A percentile compares a stretch with the other conserved stretches of the same genome.
Conservation (phyloP, 2,888 invertebrate species). For the Heliconius ethilla region DNA sequence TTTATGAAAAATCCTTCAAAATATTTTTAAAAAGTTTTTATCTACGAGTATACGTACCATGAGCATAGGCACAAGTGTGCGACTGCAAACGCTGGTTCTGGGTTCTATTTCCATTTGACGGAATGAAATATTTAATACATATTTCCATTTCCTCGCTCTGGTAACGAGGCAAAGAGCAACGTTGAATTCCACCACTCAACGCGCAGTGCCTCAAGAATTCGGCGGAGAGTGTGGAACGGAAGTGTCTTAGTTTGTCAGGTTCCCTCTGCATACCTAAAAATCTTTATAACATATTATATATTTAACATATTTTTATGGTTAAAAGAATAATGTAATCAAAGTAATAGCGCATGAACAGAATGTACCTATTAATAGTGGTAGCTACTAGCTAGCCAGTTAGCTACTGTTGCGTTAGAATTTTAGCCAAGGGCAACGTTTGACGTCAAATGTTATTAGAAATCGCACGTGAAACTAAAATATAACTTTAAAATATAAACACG, state of each 20-base stretch:
- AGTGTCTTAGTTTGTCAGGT: too few species aligned
- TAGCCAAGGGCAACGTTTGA: conserved; percentile 11
- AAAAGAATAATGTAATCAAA: background rate
- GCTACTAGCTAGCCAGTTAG: background rate
- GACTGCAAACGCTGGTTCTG: too few species aligned
- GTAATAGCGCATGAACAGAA: background rate
- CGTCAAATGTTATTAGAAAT: conserved; percentile 8
- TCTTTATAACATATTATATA: background rate
- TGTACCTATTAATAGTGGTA: conserved; percentile 3
- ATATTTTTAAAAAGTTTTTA: background rate
- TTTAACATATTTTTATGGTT: background rate
- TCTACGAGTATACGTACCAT: too few species aligned
- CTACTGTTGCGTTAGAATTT: conserved; percentile 4
- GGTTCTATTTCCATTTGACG: too few species aligned
- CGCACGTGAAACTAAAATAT: background rate
- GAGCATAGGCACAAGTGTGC: too few species aligned
- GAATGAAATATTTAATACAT: too few species aligned
- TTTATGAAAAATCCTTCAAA: background rate
- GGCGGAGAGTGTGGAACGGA: too few species aligned
- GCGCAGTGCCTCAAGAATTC: too few species aligned
- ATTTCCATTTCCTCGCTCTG: too few species aligned
- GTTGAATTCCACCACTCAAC: too few species aligned
- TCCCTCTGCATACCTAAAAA: too few species aligned
- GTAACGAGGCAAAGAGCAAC: too few species aligned
- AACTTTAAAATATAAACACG: background rate